These are phyloP conservation scores for Arvicanthis niloticus DNA, from an alignment of 2,113 vertebrate species.

Conservation along the genomic window DNA sequence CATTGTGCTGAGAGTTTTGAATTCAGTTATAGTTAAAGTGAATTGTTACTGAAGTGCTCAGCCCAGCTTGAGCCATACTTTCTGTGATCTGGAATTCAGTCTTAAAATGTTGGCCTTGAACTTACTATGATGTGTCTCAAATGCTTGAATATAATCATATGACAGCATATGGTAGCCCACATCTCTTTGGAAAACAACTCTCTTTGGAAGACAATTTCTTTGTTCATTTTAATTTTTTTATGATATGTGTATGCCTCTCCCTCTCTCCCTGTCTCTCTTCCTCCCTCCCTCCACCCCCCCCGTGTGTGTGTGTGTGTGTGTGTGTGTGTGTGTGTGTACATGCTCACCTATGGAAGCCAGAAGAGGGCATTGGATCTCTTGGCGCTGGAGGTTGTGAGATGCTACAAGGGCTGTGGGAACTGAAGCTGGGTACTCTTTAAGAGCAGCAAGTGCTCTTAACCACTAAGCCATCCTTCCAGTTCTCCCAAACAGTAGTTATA, in stretches of 20 bases:
- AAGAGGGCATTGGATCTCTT: not conserved
- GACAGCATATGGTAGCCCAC: not conserved
- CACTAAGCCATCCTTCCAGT: not conserved
- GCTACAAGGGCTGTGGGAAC: not conserved
- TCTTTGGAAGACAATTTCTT: not conserved
- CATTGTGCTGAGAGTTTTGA: not conserved
- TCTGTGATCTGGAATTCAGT: not conserved
- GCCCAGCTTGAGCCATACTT: not conserved
- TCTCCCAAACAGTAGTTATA: not conserved
- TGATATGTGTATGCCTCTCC: not conserved
- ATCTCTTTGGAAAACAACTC: not conserved
- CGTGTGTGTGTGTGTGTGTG: not conserved
- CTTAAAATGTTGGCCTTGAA: not conserved
- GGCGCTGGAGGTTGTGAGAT: not conserved
- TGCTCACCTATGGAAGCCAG: not conserved
- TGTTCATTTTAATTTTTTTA: not conserved
- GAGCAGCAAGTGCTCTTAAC: not conserved
- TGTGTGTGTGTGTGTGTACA: not conserved
- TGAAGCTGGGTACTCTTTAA: not conserved
- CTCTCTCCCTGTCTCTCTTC: too few relatives aligned
- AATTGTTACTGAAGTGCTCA: not conserved
- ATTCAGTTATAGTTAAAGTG: not conserved
- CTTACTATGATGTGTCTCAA: not conserved
- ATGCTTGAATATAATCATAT: not conserved
- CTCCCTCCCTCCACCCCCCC: accelerated